These are phyloP conservation scores for Colletes gigas DNA, from an alignment of 1,140 invertebrate genomes.

Conservation along the genomic window DNA sequence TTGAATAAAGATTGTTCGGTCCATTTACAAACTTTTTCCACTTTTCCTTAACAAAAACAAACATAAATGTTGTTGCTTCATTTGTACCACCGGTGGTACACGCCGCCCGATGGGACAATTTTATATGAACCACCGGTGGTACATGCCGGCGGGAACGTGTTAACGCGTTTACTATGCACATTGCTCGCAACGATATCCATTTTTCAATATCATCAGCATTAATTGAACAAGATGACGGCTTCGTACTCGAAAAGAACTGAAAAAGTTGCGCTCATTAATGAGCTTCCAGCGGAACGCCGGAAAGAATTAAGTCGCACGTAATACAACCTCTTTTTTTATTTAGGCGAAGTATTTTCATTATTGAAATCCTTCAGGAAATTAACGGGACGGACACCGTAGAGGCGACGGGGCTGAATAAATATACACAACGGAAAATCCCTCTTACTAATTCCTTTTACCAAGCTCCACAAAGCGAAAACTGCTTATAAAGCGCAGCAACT, in stretches of 20 bases:
- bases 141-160: background rate
- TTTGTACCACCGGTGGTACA: too few relatives aligned
- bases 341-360: constrained; percentile 5
- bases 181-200: background rate
- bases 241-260: background rate
- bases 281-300: background rate
- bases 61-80: constrained; percentile 30
- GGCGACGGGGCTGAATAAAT: constrained; percentile 31
- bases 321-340: constrained; percentile 2
- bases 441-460: constrained; percentile 28
- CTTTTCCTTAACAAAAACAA: constrained; percentile 5
- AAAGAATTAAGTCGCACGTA: constrained; percentile 3
- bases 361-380: constrained; percentile 15
- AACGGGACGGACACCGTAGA: background rate
- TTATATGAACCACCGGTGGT: too few relatives aligned
- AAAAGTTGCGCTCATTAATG: background rate
- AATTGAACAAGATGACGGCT: background rate
- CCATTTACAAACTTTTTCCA: too few relatives aligned
- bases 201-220: background rate
- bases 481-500: constrained; percentile 42
- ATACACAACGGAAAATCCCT: constrained; percentile 36
- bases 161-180: background rate
- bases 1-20: constrained; percentile 24
- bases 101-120: too few relatives aligned
- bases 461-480: constrained; percentile 11